Evolutionary conservation across 2,888 invertebrate species (phyloP).

Genomic region (Polylopha cassiicola): DNA sequence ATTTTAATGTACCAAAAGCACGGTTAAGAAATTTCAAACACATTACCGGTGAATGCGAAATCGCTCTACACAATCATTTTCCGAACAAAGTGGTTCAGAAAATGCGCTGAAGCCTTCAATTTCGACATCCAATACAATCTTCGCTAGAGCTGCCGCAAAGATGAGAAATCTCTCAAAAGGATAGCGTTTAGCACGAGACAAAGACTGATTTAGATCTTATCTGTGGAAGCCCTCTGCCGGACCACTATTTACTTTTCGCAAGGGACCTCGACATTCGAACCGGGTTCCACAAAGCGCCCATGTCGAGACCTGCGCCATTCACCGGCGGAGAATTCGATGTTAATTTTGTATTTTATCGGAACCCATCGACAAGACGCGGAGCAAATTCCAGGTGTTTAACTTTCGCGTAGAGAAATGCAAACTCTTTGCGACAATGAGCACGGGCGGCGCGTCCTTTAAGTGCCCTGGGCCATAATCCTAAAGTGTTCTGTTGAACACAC

Average conservation of each 20-base stretch:
- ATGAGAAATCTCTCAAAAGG: constrained; percentile 73
- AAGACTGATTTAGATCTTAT: constrained; percentile 70
- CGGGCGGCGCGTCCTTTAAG: constrained; percentile 49
- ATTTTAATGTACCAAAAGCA: not conserved
- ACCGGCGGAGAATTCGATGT: constrained; percentile 24
- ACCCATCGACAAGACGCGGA: constrained; percentile 28
- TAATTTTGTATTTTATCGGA: constrained; percentile 25
- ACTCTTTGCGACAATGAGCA: constrained; percentile 41
- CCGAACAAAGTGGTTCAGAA: constrained; percentile 30
- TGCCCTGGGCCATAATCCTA: constrained; percentile 58
- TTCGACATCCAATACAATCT: constrained; percentile 60
- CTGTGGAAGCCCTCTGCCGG: constrained; percentile 55
- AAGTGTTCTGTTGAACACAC: constrained; percentile 39
- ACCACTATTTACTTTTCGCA: constrained; percentile 69
- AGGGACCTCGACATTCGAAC: constrained; percentile 53
- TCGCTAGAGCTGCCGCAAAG: constrained; percentile 54
- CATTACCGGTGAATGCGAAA: constrained; percentile 13
- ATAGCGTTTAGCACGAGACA: constrained; percentile 70
- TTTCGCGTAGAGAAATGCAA: constrained; percentile 41
- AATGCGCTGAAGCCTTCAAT: constrained; percentile 48
- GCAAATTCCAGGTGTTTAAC: constrained; percentile 45
- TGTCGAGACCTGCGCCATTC: constrained; percentile 44
- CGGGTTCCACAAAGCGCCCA: constrained; percentile 33
- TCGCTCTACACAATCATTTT: constrained; percentile 17
- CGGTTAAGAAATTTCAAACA: constrained; percentile 4